Evolutionary conservation across 2,888 invertebrate genomes (phyloP).

Genomic region (Caenorhabditis virilis): DNA sequence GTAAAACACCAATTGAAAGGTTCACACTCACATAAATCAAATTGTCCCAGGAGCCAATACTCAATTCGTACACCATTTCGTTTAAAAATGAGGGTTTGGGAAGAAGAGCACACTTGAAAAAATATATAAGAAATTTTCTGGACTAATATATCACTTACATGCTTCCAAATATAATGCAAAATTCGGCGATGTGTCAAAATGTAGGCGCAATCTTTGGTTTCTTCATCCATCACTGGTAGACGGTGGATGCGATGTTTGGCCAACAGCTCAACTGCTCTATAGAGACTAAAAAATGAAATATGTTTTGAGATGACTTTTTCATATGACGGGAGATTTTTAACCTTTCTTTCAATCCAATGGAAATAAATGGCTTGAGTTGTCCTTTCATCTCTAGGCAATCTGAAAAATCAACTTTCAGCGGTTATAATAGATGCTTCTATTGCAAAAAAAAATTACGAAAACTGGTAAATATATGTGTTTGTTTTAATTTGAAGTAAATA

Average conservation of each 20-base stretch:
- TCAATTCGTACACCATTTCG: conserved; percentile 24
- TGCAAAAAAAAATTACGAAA: conserved; percentile 1
- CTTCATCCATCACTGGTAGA: conserved; percentile 45
- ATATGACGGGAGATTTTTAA: neutral
- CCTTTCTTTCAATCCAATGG: conserved; percentile 42
- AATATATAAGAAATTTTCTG: neutral
- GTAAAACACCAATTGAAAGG: conserved; percentile 1
- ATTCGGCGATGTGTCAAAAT: conserved; percentile 47
- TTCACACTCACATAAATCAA: conserved; percentile 40
- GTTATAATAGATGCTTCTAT: no score
- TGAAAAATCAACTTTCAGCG: conserved; percentile 7
- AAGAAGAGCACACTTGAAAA: conserved; percentile 37
- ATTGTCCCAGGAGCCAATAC: conserved; percentile 42
- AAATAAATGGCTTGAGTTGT: conserved; percentile 39
- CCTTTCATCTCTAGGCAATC: conserved; percentile 32
- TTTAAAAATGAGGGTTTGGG: conserved; percentile 38
- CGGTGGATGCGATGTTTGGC: conserved; percentile 41
- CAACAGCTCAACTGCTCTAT: conserved; percentile 36
- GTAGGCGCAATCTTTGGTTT: conserved; percentile 46
- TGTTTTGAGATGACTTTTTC: neutral
- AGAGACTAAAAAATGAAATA: conserved; percentile 16
- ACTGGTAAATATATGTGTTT: neutral
- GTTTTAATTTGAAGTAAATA: no score
- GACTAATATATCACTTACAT: conserved; percentile 10
- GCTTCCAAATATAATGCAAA: conserved; percentile 44